These are phyloP conservation scores for Channa argus DNA, from an alignment of 2,113 vertebrate species.

Conservation along the genomic window DNA sequence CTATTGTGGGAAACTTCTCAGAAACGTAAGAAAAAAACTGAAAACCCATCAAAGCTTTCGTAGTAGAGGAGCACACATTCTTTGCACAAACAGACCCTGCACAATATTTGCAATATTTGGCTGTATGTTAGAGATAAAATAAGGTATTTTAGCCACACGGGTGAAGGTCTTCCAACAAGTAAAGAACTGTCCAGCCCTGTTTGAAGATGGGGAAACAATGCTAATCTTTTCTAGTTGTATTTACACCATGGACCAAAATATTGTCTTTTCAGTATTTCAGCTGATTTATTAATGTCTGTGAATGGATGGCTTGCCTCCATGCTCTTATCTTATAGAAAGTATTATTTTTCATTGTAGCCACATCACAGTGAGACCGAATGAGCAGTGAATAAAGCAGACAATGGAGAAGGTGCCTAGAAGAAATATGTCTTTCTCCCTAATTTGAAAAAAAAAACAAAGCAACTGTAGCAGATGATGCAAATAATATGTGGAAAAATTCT, in stretches of 20 bases:
- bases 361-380: neutral
- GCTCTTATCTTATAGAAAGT: slow-evolving; percentile 7
- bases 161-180: slow-evolving; percentile 79
- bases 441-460: slow-evolving; percentile 6
- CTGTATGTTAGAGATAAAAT: slow-evolving; percentile 54
- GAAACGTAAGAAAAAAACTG: slow-evolving; percentile 45
- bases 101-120: slow-evolving; percentile 77
- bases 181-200: slow-evolving; percentile 48
- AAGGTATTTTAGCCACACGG: slow-evolving; percentile 66
- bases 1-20: slow-evolving; percentile 66
- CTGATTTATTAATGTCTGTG: slow-evolving; percentile 45
- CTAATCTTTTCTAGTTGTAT: slow-evolving; percentile 69
- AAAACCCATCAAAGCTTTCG: slow-evolving; percentile 61
- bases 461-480: slow-evolving; percentile 48
- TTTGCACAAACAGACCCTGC: slow-evolving; percentile 80
- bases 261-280: slow-evolving; percentile 50
- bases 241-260: slow-evolving; percentile 66
- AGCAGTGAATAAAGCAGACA: slow-evolving; percentile 14
- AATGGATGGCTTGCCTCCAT: slow-evolving; percentile 37
- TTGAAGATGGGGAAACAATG: slow-evolving; percentile 47
- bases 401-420: slow-evolving; percentile 5
- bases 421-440: slow-evolving; percentile 18
- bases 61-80: slow-evolving; percentile 70
- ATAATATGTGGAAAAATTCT: neutral
- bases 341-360: slow-evolving; percentile 17